Percentiles rank a stretch among this genome's conserved stretches.
Conservation (phyloP, 2,113 vertebrate species). For the Podiceps cristatus region DNA sequence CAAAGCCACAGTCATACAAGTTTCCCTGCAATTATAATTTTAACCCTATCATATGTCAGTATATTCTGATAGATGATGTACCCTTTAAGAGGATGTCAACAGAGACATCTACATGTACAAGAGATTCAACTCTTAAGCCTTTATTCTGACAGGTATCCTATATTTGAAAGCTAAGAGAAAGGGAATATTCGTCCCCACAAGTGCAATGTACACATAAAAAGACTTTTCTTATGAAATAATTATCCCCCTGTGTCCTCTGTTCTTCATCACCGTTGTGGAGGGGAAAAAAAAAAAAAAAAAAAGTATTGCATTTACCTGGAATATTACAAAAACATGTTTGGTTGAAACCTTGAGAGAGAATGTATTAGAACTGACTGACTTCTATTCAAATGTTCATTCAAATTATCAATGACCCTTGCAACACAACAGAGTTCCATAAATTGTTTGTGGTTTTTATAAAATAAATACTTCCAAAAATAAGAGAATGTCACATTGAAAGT, state of each 20-base stretch:
- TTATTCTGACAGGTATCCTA: not conserved
- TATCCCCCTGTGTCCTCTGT: not conserved
- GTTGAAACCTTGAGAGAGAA: not conserved
- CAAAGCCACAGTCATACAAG: not conserved
- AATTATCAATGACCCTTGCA: not conserved
- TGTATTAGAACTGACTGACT: not conserved
- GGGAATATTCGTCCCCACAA: not conserved
- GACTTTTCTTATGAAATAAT: not conserved
- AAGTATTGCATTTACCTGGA: not conserved
- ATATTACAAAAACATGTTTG: not conserved
- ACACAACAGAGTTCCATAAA: not conserved
- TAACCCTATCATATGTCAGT: not conserved
- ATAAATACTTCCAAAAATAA: not conserved
- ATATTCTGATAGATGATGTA: not conserved
- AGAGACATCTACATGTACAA: not conserved
- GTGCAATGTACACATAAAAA: not conserved
- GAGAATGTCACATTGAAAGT: not conserved
- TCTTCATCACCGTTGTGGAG: not conserved
- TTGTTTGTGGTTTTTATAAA: not conserved
- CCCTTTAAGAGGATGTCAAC: not conserved
- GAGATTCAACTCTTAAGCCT: not conserved
- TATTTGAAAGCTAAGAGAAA: not conserved
- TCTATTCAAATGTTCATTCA: not conserved
- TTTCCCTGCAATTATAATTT: not conserved
- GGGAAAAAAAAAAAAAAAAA: not conserved